phyloP scores from a whole-genome alignment of 2,888 invertebrate species.

The Galeruca laticollis region DNA sequence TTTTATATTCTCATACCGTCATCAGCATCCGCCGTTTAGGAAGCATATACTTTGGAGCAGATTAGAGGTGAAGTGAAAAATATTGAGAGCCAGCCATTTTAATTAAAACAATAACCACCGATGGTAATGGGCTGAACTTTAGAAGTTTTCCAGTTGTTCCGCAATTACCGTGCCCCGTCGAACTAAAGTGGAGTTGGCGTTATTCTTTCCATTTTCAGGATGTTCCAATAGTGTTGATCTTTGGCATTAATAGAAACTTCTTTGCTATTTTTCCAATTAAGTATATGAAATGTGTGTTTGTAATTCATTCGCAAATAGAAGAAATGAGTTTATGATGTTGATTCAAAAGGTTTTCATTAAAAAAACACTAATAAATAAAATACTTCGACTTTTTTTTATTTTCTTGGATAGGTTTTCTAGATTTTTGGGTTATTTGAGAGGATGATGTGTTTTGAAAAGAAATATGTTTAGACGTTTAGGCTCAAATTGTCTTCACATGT shows the following conservation, averaged over 20 bases:
- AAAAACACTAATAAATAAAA: too few species aligned
- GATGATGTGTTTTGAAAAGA: too few species aligned
- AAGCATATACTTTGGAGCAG: slow-evolving; percentile 60
- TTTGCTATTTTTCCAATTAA: slow-evolving; percentile 17
- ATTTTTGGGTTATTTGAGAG: too few species aligned
- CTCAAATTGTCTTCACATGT: too few species aligned
- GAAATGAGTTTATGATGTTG: too few species aligned
- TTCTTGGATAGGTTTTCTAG: too few species aligned
- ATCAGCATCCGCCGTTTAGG: slow-evolving; percentile 54
- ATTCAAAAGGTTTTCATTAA: too few species aligned
- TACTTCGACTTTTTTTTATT: too few species aligned
- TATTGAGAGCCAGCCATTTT: slow-evolving; percentile 64
- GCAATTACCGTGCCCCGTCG: slow-evolving; percentile 36
- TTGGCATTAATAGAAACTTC: slow-evolving; percentile 27
- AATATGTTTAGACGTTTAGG: too few species aligned
- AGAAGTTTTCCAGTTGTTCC: slow-evolving; percentile 42
- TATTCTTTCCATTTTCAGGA: slow-evolving; percentile 38
- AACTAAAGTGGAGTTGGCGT: slow-evolving; percentile 37
- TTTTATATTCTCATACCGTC: slow-evolving; percentile 53
- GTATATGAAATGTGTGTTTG: background rate
- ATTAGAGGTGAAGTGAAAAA: slow-evolving; percentile 64
- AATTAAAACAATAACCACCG: slow-evolving; percentile 60
- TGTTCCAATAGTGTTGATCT: slow-evolving; percentile 32
- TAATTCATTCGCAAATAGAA: too few species aligned
- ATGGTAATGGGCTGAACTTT: slow-evolving; percentile 44